Conservation (phyloP, 35 echinoderm and acorn worm genomes). For the Chiridota heheva region DNA sequence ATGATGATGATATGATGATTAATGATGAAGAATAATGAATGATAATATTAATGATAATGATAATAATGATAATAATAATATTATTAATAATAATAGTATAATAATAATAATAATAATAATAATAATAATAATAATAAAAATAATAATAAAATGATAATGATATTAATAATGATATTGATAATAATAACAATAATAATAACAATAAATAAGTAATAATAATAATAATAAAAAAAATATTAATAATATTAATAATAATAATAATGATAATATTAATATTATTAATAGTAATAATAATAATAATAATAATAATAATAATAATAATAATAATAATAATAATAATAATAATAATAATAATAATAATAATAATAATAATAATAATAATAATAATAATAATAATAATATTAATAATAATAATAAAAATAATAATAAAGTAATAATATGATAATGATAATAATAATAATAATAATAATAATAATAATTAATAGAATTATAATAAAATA, state of each 20-base stretch:
- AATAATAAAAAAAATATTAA: background rate
- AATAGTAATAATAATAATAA: conserved; percentile 8
- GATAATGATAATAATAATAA: too few relatives aligned
- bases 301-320: conserved; percentile 17
- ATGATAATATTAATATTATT: conserved; percentile 4
- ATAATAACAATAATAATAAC: background rate
- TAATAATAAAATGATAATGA: background rate
- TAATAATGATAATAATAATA: background rate
- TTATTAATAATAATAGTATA: background rate
- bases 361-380: conserved; percentile 1
- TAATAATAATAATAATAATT: too few relatives aligned
- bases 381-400: background rate
- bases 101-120: background rate
- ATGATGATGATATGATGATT: too few relatives aligned
- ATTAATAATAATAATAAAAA: background rate
- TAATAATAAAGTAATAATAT: too few relatives aligned
- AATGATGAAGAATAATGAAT: too few relatives aligned
- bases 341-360: background rate
- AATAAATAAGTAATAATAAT: too few relatives aligned
- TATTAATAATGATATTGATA: too few relatives aligned
- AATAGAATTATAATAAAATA: too few relatives aligned
- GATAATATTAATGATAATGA: too few relatives aligned
- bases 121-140: background rate
- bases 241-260: conserved; percentile 16
- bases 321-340: conserved; percentile 3